Percentiles rank a stretch among this genome's conserved stretches.
Evolutionary conservation across 64 coral and sea anemone species (phyloP).

Genomic region (Montipora foliosa): DNA sequence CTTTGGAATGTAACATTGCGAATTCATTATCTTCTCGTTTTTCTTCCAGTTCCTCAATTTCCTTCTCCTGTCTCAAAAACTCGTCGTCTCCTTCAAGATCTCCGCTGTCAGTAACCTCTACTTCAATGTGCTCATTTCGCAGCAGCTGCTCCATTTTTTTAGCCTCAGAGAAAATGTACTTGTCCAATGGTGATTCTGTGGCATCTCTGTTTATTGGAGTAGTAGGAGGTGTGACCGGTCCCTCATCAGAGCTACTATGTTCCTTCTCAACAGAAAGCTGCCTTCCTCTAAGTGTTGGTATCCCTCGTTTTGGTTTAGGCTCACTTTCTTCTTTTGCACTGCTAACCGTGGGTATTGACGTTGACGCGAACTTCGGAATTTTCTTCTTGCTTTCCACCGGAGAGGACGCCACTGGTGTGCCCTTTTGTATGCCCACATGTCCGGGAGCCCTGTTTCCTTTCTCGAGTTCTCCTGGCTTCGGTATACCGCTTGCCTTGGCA

Average conservation of each 20-base stretch:
- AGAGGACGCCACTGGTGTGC: slow-evolving; percentile 9
- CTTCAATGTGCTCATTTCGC: slow-evolving; percentile 84
- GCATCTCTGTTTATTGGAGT: neutral
- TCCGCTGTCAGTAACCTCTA: slow-evolving; percentile 48
- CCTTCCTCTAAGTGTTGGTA: slow-evolving; percentile 22
- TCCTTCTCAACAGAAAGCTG: neutral
- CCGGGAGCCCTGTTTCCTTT: slow-evolving; percentile 44
- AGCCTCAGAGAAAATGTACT: slow-evolving; percentile 87
- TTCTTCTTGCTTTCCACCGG: slow-evolving; percentile 32
- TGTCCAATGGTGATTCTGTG: slow-evolving; percentile 73
- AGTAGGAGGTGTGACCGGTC: slow-evolving; percentile 32
- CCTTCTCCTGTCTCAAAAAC: slow-evolving; percentile 21
- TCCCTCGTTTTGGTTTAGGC: neutral
- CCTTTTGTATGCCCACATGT: neutral
- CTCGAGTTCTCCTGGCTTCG: slow-evolving; percentile 27
- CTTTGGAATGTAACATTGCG: slow-evolving; percentile 41
- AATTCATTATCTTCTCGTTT: slow-evolving; percentile 12
- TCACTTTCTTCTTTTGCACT: neutral
- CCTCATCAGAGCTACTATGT: neutral
- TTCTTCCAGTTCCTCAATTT: slow-evolving; percentile 47
- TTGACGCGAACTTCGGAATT: slow-evolving; percentile 19
- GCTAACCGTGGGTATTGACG: neutral
- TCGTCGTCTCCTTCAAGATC: slow-evolving; percentile 32
- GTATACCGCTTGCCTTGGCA: slow-evolving; percentile 39
- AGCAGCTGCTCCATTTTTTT: slow-evolving; percentile 84